Evolutionary conservation across 2,888 invertebrate species (phyloP).

Genomic region (Meloe dianella): DNA sequence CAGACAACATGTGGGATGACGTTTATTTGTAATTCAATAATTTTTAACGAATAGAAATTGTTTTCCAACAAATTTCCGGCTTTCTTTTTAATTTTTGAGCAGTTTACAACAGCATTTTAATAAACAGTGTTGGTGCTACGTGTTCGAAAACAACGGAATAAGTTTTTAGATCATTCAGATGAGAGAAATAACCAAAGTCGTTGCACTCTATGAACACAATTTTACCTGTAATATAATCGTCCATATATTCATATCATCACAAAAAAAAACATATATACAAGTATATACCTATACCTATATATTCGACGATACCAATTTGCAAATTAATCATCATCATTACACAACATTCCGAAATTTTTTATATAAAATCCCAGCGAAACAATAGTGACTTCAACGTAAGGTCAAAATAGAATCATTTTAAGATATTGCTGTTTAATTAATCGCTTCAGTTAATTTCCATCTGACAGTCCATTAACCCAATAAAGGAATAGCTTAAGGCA

Average conservation of each 20-base stretch:
- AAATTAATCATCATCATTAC: neutral
- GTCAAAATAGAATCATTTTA: neutral
- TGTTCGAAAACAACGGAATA: constrained; percentile 8
- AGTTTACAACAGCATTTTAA: neutral
- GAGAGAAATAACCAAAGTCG: constrained; percentile 7
- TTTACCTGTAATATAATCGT: neutral
- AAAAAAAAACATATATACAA: no score
- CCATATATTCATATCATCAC: neutral
- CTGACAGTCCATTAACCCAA: neutral
- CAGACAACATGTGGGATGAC: neutral
- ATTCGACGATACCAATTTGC: neutral
- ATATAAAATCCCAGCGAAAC: neutral
- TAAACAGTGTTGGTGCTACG: constrained; percentile 4
- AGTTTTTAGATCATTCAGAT: constrained; percentile 11
- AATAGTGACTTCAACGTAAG: neutral
- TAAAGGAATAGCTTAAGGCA: neutral
- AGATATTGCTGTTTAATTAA: neutral
- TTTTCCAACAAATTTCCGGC: neutral
- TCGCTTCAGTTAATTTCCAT: neutral
- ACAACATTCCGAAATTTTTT: neutral
- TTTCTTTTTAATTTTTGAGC: neutral
- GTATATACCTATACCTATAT: no score
- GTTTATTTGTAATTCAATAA: neutral
- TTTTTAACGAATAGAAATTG: neutral
- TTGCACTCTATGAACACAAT: constrained; percentile 6